Conservation (phyloP, 2,797 vertebrate genomes). For the Coluber constrictor region DNA sequence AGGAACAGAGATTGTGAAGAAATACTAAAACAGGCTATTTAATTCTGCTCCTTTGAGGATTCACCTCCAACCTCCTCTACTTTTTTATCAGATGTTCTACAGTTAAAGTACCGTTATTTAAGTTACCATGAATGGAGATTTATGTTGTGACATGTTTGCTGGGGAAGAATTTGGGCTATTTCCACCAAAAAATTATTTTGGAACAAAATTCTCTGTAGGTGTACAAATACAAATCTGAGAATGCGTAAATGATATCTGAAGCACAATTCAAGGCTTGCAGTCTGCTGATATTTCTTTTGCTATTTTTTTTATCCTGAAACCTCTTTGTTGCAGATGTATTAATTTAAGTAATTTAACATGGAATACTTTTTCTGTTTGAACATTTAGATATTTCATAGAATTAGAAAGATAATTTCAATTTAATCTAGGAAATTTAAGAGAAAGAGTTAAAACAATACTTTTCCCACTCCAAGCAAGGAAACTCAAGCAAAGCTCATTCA, state of each 20-base stretch:
- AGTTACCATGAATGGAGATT: neutral
- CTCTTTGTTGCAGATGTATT: neutral
- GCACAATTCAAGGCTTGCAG: neutral
- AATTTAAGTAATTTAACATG: neutral
- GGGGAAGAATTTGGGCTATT: neutral
- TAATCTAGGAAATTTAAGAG: slow-evolving; percentile 51
- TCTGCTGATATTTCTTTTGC: neutral
- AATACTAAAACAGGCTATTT: neutral
- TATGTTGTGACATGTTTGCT: neutral
- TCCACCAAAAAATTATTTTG: neutral
- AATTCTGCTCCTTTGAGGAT: neutral
- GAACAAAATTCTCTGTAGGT: neutral
- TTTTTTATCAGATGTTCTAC: neutral
- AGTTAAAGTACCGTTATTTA: neutral
- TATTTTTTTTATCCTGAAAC: neutral
- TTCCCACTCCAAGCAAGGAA: slow-evolving; percentile 72
- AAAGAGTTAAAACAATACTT: slow-evolving; percentile 82
- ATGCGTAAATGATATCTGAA: neutral
- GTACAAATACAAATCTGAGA: neutral
- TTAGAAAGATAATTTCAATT: slow-evolving; percentile 37
- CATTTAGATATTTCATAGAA: slow-evolving; percentile 45
- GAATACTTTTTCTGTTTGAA: slow-evolving; percentile 45
- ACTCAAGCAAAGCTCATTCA: slow-evolving; percentile 45
- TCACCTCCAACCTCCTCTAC: neutral
- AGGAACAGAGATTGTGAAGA: neutral